A percentile compares a stretch with the other conserved stretches of the same genome.
These are phyloP conservation scores for Rhea americana DNA, from an alignment of 2,113 vertebrate species.

Conservation along the genomic window DNA sequence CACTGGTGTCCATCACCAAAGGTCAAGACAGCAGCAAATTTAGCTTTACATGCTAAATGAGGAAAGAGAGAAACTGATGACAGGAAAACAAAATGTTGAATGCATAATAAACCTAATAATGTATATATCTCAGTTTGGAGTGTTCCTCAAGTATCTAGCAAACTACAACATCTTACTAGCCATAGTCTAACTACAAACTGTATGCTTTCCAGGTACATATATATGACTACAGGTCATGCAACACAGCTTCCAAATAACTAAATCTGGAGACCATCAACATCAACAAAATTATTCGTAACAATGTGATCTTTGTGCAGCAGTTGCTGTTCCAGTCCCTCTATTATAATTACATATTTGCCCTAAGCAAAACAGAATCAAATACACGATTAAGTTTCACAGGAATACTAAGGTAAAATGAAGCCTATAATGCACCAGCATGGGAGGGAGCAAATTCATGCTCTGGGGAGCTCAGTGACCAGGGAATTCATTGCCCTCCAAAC, in stretches of 20 bases:
- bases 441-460: background rate
- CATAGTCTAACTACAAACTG: background rate
- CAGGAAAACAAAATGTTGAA: background rate
- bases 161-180: background rate
- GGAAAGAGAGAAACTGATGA: background rate
- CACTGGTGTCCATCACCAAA: background rate
- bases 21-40: background rate
- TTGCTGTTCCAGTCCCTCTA: background rate
- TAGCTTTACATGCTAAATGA: background rate
- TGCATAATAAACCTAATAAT: background rate
- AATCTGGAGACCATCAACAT: background rate
- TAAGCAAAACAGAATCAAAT: background rate
- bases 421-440: background rate
- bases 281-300: background rate
- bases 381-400: background rate
- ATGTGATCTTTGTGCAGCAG: background rate
- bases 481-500: background rate
- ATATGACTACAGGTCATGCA: background rate
- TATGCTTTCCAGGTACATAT: background rate
- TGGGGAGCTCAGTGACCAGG: background rate
- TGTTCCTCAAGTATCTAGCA: background rate
- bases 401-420: background rate
- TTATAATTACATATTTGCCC: background rate
- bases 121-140: background rate
- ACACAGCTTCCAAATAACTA: background rate